Percentiles rank a stretch among this genome's conserved stretches.
Evolutionary conservation across 2,888 invertebrate species (phyloP).

Genomic region (Masnerella sp.): DNA sequence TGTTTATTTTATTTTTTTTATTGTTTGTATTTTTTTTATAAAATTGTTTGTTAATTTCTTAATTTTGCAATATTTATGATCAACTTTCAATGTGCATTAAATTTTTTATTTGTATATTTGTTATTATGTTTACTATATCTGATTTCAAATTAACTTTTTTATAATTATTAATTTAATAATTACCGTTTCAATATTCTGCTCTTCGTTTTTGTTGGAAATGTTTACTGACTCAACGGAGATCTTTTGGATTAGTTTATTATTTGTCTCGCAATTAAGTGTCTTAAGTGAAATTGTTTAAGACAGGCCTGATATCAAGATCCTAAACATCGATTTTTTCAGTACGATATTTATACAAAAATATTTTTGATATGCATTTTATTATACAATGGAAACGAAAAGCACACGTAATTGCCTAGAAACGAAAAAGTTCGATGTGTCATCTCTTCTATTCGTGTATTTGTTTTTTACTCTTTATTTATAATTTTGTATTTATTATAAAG

Average conservation of each 20-base stretch:
- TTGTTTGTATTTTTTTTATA: too few species aligned
- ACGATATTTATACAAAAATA: conserved; percentile 48
- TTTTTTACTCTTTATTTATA: conserved; percentile 39
- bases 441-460: conserved; percentile 40
- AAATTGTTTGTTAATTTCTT: too few species aligned
- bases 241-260: conserved; percentile 26
- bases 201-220: conserved; percentile 20
- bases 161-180: too few species aligned
- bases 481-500: conserved; percentile 45
- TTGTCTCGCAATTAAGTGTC: conserved; percentile 19
- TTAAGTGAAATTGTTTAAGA: conserved; percentile 26
- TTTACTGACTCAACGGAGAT: conserved; percentile 24
- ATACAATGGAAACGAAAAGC: conserved; percentile 25
- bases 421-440: conserved; percentile 53
- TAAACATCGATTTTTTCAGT: conserved; percentile 48
- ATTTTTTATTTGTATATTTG: too few species aligned
- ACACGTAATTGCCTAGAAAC: conserved; percentile 49
- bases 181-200: too few species aligned
- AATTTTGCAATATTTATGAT: too few species aligned
- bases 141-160: too few species aligned
- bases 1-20: too few species aligned
- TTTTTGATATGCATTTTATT: conserved; percentile 58
- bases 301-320: conserved; percentile 41
- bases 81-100: too few species aligned
- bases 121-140: too few species aligned